These are phyloP conservation scores for Takifugu ocellatus DNA, from an alignment of 2,797 vertebrate species.

Conservation along the genomic window DNA sequence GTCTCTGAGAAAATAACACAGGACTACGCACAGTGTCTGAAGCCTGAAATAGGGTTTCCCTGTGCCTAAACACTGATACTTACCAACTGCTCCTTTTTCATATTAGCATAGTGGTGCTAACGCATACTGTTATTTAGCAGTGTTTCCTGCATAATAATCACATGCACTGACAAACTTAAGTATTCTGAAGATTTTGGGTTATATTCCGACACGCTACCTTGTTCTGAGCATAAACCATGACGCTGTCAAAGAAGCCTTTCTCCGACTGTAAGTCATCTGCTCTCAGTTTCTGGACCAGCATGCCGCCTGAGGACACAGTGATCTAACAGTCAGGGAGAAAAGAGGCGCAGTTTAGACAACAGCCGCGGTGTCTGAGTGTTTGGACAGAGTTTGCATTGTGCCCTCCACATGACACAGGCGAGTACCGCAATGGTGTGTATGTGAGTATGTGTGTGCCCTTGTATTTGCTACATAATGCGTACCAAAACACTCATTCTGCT, in stretches of 20 bases:
- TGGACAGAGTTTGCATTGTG: conserved; percentile 58
- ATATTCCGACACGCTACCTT: conserved; percentile 57
- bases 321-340: conserved; percentile 61
- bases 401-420: conserved; percentile 36
- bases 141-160: not conserved
- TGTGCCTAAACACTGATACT: not conserved
- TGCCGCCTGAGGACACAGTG: conserved; percentile 77
- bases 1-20: conserved; percentile 65
- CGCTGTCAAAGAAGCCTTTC: conserved; percentile 61
- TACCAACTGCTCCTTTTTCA: not conserved
- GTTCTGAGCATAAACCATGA: conserved; percentile 75
- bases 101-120: not conserved
- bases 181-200: not conserved
- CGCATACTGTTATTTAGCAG: too few relatives aligned
- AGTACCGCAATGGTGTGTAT: conserved; percentile 13
- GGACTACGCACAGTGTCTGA: not conserved
- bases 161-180: not conserved
- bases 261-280: conserved; percentile 69
- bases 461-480: not conserved
- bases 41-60: too few relatives aligned
- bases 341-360: conserved; percentile 48
- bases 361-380: conserved; percentile 23
- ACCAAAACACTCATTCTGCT: not conserved
- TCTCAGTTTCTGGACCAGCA: conserved; percentile 76
- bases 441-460: not conserved